Evolutionary conservation across 2,113 vertebrate genomes (phyloP).

Genomic region (Xenopus borealis): DNA sequence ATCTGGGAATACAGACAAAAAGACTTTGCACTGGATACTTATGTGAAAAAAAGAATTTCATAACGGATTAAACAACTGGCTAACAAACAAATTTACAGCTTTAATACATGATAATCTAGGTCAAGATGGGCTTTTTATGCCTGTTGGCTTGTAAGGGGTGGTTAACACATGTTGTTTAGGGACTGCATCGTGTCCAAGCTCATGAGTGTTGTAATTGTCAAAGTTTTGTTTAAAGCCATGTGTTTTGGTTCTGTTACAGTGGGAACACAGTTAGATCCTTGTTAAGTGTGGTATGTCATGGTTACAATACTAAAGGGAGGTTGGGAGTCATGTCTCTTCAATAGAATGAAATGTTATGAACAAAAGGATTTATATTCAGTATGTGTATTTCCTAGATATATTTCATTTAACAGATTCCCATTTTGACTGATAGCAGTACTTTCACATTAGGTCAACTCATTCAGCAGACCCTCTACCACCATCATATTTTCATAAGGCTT

Average conservation of each 20-base stretch:
- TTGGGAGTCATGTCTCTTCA: slow-evolving; percentile 55
- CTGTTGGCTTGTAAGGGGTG: slow-evolving; percentile 60
- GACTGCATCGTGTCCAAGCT: slow-evolving; percentile 71
- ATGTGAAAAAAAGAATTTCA: neutral
- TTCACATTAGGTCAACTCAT: slow-evolving; percentile 51
- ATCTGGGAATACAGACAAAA: slow-evolving; percentile 31
- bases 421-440: slow-evolving; percentile 54
- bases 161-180: slow-evolving; percentile 61
- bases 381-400: slow-evolving; percentile 51
- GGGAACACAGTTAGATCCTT: slow-evolving; percentile 76
- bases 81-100: slow-evolving; percentile 50
- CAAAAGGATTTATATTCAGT: slow-evolving; percentile 50
- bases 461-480: slow-evolving; percentile 48
- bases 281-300: slow-evolving; percentile 74
- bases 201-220: slow-evolving; percentile 62
- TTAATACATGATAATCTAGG: slow-evolving; percentile 50
- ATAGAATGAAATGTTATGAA: slow-evolving; percentile 57
- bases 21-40: neutral
- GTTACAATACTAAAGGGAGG: slow-evolving; percentile 63
- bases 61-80: slow-evolving; percentile 43
- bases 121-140: slow-evolving; percentile 55
- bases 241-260: slow-evolving; percentile 86
- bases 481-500: slow-evolving; percentile 47
- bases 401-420: slow-evolving; percentile 54
- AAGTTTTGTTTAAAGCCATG: slow-evolving; percentile 67